Percentiles rank a stretch among this genome's conserved stretches.
These are phyloP conservation scores for Redunca redunca DNA, from an alignment of 2,113 vertebrate species.

Conservation along the genomic window DNA sequence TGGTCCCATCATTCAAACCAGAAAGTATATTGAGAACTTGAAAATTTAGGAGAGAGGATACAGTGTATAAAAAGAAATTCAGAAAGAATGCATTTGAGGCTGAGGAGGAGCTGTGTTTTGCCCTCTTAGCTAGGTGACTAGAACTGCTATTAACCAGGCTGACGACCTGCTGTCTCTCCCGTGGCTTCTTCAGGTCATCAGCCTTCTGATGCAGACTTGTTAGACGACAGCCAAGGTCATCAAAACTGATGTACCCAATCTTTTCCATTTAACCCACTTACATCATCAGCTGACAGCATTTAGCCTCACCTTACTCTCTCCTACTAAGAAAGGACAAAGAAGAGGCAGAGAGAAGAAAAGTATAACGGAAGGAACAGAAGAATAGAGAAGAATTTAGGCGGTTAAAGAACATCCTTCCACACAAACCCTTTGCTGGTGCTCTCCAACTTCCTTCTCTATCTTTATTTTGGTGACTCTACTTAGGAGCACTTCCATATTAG, in stretches of 20 bases:
- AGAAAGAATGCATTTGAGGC: neutral
- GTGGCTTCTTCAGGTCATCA: neutral
- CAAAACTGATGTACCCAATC: neutral
- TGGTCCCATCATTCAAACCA: neutral
- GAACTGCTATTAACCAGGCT: neutral
- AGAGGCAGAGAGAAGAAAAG: neutral
- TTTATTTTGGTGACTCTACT: neutral
- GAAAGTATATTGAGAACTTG: rapidly evolving
- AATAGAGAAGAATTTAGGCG: neutral
- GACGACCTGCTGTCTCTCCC: neutral
- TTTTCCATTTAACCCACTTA: neutral
- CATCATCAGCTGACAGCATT: neutral
- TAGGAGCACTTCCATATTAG: neutral
- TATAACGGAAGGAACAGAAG: neutral
- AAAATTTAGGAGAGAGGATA: neutral
- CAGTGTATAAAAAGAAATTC: neutral
- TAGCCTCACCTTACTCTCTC: neutral
- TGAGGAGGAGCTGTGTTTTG: neutral
- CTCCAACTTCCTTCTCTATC: neutral
- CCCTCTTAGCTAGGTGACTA: neutral
- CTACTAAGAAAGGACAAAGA: neutral
- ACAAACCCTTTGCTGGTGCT: neutral
- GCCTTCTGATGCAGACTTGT: neutral
- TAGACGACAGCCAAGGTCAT: neutral
- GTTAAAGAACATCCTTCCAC: neutral